Conservation (phyloP, 2,888 invertebrate genomes). For the Tillus elongatus region DNA sequence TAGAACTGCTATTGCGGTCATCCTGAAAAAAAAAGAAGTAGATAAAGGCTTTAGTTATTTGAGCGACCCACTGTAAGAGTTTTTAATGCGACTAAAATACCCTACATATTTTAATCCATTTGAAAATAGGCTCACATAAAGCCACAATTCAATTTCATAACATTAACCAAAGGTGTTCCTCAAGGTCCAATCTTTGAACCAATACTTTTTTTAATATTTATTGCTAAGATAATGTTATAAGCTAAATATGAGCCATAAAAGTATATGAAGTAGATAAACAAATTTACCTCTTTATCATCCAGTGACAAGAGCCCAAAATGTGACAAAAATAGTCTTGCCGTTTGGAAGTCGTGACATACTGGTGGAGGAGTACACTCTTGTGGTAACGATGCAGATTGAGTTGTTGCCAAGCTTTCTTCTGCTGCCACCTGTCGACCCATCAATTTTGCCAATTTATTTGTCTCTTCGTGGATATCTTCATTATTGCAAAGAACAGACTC, state of each 20-base stretch:
- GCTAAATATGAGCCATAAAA: too few relatives aligned
- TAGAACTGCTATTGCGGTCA: conserved; percentile 40
- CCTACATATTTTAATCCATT: too few relatives aligned
- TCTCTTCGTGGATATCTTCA: conserved; percentile 42
- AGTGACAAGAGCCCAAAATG: conserved; percentile 87
- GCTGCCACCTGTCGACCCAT: conserved; percentile 58
- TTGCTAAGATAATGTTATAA: too few relatives aligned
- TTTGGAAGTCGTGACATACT: conserved; percentile 88
- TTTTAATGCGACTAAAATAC: too few relatives aligned
- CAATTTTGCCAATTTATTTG: conserved; percentile 59
- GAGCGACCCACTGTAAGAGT: too few relatives aligned
- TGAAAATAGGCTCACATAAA: too few relatives aligned
- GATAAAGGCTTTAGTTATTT: too few relatives aligned
- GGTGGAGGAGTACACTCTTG: conserved; percentile 72
- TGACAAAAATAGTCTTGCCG: conserved; percentile 86
- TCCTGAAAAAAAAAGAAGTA: conserved; percentile 30
- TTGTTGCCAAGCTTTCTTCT: conserved; percentile 31
- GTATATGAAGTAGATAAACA: conserved; percentile 5
- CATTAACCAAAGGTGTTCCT: too few relatives aligned
- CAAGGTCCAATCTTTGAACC: too few relatives aligned
- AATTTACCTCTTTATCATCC: conserved; percentile 35
- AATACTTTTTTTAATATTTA: too few relatives aligned
- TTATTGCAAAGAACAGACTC: conserved; percentile 64
- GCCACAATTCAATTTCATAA: too few relatives aligned
- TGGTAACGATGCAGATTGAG: conserved; percentile 21